These are phyloP conservation scores for Notiomystis cincta DNA, from an alignment of 2,113 vertebrate species.

Conservation along the genomic window DNA sequence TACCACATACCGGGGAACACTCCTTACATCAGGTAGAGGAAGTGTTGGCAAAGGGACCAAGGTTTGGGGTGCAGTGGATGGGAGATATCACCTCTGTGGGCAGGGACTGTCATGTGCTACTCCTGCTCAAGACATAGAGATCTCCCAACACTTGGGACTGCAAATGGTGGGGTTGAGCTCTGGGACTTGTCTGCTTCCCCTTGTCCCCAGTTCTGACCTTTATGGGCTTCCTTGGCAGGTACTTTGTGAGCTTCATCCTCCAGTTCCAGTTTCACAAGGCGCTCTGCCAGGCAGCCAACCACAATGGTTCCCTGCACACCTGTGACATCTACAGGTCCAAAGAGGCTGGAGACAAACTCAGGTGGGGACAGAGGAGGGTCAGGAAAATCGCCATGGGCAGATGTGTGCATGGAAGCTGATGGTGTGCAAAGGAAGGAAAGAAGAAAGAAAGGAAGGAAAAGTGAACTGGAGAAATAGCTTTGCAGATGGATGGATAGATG, in stretches of 20 bases:
- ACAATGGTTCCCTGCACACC: slow-evolving; percentile 80
- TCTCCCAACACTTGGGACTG: not conserved
- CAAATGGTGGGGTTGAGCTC: not conserved
- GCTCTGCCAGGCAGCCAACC: slow-evolving; percentile 81
- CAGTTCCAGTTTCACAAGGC: slow-evolving; percentile 97
- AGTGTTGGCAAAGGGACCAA: not conserved
- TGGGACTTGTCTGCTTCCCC: not conserved
- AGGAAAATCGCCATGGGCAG: not conserved
- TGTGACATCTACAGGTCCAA: slow-evolving; percentile 91
- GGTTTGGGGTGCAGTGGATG: not conserved
- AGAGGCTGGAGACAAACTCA: slow-evolving; percentile 81
- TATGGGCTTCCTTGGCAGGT: slow-evolving; percentile 71
- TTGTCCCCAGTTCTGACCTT: not conserved
- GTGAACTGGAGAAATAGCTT: not conserved
- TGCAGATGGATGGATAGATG: no score
- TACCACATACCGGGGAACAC: slow-evolving; percentile 91
- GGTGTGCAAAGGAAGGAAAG: not conserved
- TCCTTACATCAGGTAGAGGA: slow-evolving; percentile 91
- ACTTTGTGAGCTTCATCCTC: slow-evolving; percentile 95
- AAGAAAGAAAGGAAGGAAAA: not conserved
- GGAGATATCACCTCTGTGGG: not conserved
- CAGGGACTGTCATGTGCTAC: not conserved
- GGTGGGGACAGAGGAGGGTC: slow-evolving; percentile 67
- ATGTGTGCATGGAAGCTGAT: not conserved
- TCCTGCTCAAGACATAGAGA: not conserved